A percentile compares a stretch with the other conserved stretches of the same genome.
Conservation (phyloP, 2,113 vertebrate species). For the Oryzias woworae region DNA sequence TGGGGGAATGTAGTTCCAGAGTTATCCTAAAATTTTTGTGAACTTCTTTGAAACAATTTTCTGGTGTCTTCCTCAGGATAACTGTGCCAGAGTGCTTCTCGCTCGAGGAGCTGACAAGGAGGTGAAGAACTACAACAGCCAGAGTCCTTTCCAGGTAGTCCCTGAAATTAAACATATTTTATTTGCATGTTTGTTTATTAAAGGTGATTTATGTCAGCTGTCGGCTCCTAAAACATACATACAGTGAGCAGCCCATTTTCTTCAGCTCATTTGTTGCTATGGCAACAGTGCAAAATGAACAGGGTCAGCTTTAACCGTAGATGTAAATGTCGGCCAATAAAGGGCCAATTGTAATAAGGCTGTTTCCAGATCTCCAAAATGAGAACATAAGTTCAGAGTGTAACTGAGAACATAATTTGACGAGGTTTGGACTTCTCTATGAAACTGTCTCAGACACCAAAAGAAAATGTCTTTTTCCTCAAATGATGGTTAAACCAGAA, state of each 20-base stretch:
- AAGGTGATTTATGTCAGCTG: conserved; percentile 9
- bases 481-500: no score
- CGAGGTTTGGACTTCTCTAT: no score
- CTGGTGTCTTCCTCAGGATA: conserved; percentile 77
- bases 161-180: not conserved
- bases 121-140: conserved; percentile 95
- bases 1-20: conserved; percentile 16
- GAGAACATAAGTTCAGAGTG: not conserved
- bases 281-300: conserved; percentile 47
- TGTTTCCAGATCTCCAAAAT: no score
- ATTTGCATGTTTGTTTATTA: conserved; percentile 2
- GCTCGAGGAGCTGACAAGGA: conserved; percentile 92
- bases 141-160: conserved; percentile 92
- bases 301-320: conserved; percentile 33
- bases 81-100: conserved; percentile 90
- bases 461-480: no score
- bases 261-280: conserved; percentile 53
- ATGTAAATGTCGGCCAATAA: conserved; percentile 21
- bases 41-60: no score
- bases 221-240: not conserved
- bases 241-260: not conserved
- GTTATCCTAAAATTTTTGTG: no score
- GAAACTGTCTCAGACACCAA: no score
- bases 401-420: no score
- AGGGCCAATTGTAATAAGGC: conserved; percentile 1